Conservation (phyloP, 2,113 vertebrate genomes). For the Entelurus aequoreus region DNA sequence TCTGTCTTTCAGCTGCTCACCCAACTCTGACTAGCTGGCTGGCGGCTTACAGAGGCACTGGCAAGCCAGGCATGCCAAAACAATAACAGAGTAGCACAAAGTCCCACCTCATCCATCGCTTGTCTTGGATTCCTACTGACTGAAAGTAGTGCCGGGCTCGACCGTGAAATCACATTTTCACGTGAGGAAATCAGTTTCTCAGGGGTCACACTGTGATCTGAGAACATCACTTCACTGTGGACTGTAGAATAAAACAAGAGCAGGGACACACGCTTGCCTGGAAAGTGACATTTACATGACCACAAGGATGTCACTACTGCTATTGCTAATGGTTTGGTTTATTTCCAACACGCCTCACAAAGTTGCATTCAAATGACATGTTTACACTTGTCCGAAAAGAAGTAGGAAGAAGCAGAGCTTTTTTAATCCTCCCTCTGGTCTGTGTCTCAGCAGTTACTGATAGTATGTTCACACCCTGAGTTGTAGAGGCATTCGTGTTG, state of each 20-base stretch:
- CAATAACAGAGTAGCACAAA: constrained; percentile 37
- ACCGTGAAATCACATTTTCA: neutral
- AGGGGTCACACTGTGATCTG: neutral
- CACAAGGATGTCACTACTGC: neutral
- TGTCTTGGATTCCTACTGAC: constrained; percentile 16
- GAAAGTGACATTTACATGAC: too few species aligned
- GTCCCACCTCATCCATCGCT: constrained; percentile 27
- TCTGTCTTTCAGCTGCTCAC: constrained; percentile 69
- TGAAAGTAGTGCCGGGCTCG: neutral
- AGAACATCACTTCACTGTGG: neutral
- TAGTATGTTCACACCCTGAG: too few species aligned
- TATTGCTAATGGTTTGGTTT: too few species aligned
- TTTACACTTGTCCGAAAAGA: too few species aligned
- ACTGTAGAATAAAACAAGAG: too few species aligned
- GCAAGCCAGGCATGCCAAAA: constrained; percentile 41
- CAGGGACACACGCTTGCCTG: too few species aligned
- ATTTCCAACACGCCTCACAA: too few species aligned
- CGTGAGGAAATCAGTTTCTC: neutral
- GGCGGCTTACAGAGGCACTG: constrained; percentile 32
- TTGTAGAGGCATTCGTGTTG: too few species aligned
- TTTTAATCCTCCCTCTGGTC: too few species aligned
- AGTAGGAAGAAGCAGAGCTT: too few species aligned
- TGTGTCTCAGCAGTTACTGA: too few species aligned
- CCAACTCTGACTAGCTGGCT: constrained; percentile 56
- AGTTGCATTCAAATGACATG: too few species aligned